Evolutionary conservation across 2,888 invertebrate species (phyloP), one percentile per base, ranked within the genome.

Genomic region (Myopa tessellatipennis): DNA sequence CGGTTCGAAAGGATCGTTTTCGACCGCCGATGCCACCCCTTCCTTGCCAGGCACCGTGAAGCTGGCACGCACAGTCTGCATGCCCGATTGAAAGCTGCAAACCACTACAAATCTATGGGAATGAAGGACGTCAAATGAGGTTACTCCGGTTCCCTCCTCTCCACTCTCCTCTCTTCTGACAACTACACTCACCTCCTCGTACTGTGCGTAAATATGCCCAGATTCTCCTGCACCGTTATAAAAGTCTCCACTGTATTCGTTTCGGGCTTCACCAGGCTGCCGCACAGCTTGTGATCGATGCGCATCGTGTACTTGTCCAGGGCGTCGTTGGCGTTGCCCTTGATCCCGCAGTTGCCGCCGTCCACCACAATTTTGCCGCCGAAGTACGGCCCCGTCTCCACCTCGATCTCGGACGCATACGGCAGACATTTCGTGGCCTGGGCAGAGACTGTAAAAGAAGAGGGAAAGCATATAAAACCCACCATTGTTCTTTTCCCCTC

Each of bases 51-150:
- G 94, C 78, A 94, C 89, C 81, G 93, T 93, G 83, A 94, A 92
- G 84, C 95, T 95, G 45, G 95, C 95, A 82, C 95, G 91, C 10
- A 95, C 95, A 0, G 95, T 95, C 84, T 95, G 91, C 45, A 95
- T 94, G 86, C 95, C 95, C 1, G 95, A 95, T 84, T 95, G 94
- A 86, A 94, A 95, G 52, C 94, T 94, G 85, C 95, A 95, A 16
- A 95, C 91, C 2, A 95, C 95, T 74, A 95, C 90, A 85, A 95
- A 95, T 82, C 95, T 92, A 12, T 8, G 4, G 65, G 65, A 14
- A 1, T 7, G n/a, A 18, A 61, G 34, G 61, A 61, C 0, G 12
- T 61, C n/a, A 58, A 26, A 4, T 5, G 10, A 26, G n/a, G n/a
- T 34, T 18, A 18, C 26, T 34, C 34, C 26, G 1, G 10, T n/a